Evolutionary conservation across 2,888 invertebrate species (phyloP).

Genomic region (Phyllotreta striolata): DNA sequence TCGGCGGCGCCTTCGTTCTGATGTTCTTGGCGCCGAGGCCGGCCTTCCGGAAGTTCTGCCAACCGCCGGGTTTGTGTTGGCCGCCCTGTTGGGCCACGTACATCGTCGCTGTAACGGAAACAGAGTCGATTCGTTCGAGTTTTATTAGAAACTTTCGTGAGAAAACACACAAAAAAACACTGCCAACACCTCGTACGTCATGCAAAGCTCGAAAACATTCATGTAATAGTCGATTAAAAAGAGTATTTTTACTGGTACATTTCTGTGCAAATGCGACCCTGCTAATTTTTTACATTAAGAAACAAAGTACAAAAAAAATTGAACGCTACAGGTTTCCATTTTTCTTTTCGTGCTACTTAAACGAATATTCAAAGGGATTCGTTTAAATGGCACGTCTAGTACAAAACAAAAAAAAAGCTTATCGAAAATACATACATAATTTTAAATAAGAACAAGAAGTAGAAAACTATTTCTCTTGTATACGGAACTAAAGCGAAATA

Average conservation of each 20-base stretch:
- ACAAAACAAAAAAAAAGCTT: background rate
- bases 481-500: too few species aligned
- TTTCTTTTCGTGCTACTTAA: background rate
- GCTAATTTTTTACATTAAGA: conserved; percentile 14
- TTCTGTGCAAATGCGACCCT: conserved; percentile 8
- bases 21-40: conserved; percentile 70
- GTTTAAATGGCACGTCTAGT: background rate
- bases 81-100: conserved; percentile 85
- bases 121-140: background rate
- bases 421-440: background rate
- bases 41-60: conserved; percentile 70
- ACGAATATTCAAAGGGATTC: background rate
- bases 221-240: background rate
- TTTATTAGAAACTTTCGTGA: background rate
- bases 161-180: background rate
- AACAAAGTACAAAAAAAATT: conserved; percentile 9
- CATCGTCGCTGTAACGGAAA: conserved; percentile 87
- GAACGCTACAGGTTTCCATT: background rate
- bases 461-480: too few species aligned
- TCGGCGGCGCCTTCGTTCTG: conserved; percentile 82
- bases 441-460: background rate
- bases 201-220: conserved; percentile 9
- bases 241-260: background rate
- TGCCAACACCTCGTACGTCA: conserved; percentile 7
- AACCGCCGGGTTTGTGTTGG: conserved; percentile 66